phyloP scores from a whole-genome alignment of 2,113 vertebrate species.

The Lamprotornis superbus region DNA sequence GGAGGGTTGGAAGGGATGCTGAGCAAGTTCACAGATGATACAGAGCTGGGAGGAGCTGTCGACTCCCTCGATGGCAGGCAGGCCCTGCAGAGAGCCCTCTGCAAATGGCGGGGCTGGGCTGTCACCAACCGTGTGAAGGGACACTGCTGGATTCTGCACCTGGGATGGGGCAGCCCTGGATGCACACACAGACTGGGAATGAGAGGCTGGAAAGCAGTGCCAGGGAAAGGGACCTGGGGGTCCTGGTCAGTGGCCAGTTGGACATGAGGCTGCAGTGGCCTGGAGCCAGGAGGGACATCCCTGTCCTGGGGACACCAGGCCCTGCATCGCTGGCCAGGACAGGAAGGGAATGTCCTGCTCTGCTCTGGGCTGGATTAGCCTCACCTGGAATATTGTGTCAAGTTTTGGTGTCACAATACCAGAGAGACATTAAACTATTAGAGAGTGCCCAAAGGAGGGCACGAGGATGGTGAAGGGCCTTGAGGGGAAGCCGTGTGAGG shows the following conservation, averaged over 20 bases:
- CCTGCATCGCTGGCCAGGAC: not conserved
- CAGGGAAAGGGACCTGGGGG: not conserved
- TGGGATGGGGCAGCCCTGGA: not conserved
- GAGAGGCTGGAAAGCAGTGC: not conserved
- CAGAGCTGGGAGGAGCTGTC: not conserved
- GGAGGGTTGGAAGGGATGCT: not conserved
- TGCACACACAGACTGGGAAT: not conserved
- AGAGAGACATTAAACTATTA: no score
- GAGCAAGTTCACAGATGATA: not conserved
- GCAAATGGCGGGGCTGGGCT: fast-evolving
- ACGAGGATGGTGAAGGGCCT: no score
- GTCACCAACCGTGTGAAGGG: fast-evolving
- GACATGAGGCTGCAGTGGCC: not conserved
- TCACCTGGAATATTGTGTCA: not conserved
- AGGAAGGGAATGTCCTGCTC: not conserved
- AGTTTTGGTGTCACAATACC: no score
- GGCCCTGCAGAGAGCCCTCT: no score
- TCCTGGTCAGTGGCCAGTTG: not conserved
- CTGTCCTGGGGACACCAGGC: not conserved
- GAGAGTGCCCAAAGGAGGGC: no score
- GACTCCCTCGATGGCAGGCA: fast-evolving
- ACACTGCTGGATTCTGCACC: fast-evolving
- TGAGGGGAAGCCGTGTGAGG: no score
- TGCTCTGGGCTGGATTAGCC: not conserved
- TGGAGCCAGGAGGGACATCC: not conserved